Base-by-base conservation (phyloP, 2,113 vertebrate genomes). In the Pseudopipra pipra region DNA sequence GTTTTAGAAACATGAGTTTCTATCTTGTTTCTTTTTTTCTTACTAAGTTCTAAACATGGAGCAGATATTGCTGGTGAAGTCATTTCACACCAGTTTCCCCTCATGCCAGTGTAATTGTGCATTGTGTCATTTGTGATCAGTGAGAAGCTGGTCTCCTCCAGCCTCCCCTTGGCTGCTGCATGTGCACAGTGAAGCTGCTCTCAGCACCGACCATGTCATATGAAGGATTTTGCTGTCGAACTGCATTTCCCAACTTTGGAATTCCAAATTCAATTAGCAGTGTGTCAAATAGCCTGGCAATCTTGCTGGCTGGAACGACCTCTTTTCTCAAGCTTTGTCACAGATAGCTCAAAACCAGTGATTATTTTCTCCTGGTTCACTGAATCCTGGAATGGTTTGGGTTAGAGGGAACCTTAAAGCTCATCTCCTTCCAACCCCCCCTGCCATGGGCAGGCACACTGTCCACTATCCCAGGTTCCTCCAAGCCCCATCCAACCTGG, bases 121-220 rank as follows among this genome's bases (percentile, higher is more conserved):
- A 0, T 3, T 19, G 19, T 5, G 22, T 5, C 2, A 14, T 13
- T 41, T 27, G 25, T 61, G 28, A 3, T 1, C 21, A 12, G 4
- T 7, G 58, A 16, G 67, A 30, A 58, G 39, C 63, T 41, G 58
- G 49, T 56, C 19, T 12, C 39, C 23, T 10, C 52, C 51, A 12
- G 19, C 23, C 12, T 41, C 17, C 0, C 1, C 39, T n/a, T 9
- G 9, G 5, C 43, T 14, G 43, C 55, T 63, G 30, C 44, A 11
- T 22, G 27, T 35, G 61, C 67, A 1, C 31, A 0, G 17, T 1
- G 55, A 28, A 41, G 31, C 35, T 61, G 5, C 52, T 28, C 23
- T 52, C n/a, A 11, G n/a, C 7, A 4, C 14, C 8, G 1, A 14
- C 2, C 46, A 1, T 4, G 1, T 1, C 5, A 8, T 24, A 46